Conservation (phyloP, 1,140 invertebrate genomes). For the Pollicipes pollicipes region DNA sequence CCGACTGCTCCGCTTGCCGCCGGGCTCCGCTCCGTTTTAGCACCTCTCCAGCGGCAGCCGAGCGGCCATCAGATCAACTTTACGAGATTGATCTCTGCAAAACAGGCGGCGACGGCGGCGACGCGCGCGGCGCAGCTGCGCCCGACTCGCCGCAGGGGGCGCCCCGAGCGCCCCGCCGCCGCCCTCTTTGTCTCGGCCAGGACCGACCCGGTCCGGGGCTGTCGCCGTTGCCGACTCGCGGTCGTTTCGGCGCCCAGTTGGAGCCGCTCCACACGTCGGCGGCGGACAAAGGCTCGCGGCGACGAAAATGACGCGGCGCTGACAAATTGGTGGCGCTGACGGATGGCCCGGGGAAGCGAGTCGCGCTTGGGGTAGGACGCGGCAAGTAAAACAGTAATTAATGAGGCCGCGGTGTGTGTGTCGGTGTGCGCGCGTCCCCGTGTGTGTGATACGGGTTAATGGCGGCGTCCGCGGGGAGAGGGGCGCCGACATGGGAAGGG, state of each 20-base stretch:
- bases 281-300: not conserved
- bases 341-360: not conserved
- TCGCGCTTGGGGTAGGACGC: not conserved
- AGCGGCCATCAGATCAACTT: not conserved
- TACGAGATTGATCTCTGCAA: slow-evolving; percentile 1
- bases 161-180: not conserved
- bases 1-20: no score
- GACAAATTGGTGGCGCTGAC: not conserved
- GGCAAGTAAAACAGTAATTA: not conserved
- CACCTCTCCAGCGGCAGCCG: not conserved
- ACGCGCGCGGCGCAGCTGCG: no score
- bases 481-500: no score
- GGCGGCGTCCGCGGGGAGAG: no score
- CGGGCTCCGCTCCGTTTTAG: not conserved
- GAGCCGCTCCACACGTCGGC: no score
- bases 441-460: no score
- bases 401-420: no score
- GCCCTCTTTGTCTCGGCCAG: not conserved
- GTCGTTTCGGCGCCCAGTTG: no score
- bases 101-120: not conserved
- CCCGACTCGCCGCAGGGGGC: no score
- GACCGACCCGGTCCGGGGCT: no score
- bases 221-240: no score
- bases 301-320: not conserved
- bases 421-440: no score